Evolutionary conservation across 2,888 invertebrate species (phyloP).

Genomic region (Xylophagus ater): DNA sequence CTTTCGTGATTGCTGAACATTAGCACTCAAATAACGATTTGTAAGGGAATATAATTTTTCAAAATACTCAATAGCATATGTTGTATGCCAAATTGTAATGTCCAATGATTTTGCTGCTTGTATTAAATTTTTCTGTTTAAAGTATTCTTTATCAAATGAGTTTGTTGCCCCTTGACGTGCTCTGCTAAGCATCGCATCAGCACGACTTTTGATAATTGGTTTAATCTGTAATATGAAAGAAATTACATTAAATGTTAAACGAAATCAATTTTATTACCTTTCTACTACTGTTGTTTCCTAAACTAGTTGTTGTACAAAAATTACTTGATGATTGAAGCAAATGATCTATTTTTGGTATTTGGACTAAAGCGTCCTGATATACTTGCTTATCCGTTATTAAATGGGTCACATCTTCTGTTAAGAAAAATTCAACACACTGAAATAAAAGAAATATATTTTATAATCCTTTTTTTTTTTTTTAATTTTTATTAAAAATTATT

Average conservation of each 20-base stretch:
- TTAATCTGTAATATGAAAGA: conserved; percentile 11
- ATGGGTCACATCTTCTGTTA: conserved; percentile 35
- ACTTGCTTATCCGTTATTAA: conserved; percentile 35
- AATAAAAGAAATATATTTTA: conserved; percentile 7
- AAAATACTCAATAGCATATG: conserved; percentile 51
- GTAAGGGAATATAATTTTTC: conserved; percentile 52
- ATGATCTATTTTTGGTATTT: not conserved
- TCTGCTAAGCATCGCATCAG: conserved; percentile 72
- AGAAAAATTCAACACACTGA: conserved; percentile 32
- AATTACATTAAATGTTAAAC: not conserved
- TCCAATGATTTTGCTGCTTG: conserved; percentile 44
- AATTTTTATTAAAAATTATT: not conserved
- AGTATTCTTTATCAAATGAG: conserved; percentile 6
- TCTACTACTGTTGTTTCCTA: not conserved
- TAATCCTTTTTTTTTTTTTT: not conserved
- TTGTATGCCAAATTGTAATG: conserved; percentile 45
- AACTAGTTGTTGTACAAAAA: not conserved
- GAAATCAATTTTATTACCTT: not conserved
- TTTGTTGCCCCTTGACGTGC: conserved; percentile 38
- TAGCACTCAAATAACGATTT: conserved; percentile 24
- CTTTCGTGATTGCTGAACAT: conserved; percentile 40
- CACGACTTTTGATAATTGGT: conserved; percentile 42
- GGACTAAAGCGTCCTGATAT: conserved; percentile 4
- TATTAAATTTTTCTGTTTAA: conserved; percentile 35
- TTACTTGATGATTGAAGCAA: not conserved